These are phyloP conservation scores for Apamea crenata DNA, from an alignment of 2,888 invertebrate species.

Conservation along the genomic window DNA sequence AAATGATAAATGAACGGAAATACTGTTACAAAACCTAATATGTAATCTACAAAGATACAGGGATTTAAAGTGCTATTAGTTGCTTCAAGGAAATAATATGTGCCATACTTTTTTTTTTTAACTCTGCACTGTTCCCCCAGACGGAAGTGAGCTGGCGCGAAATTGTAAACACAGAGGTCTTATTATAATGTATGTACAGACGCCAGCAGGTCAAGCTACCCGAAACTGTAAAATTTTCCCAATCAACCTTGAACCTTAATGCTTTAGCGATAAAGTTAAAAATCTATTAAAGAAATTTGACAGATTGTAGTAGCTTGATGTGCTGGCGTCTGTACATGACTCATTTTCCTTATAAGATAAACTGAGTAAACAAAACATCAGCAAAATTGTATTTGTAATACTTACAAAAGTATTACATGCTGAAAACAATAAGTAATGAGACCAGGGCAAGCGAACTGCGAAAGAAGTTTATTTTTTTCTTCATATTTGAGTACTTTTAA, in stretches of 20 bases:
- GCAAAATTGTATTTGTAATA: constrained; percentile 1
- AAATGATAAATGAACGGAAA: constrained; percentile 24
- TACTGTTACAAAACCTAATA: constrained; percentile 6
- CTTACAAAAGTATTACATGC: constrained; percentile 2
- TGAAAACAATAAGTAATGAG: constrained; percentile 3
- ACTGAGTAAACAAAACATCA: background rate
- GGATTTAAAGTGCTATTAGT: constrained; percentile 14
- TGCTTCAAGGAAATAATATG: constrained; percentile 24
- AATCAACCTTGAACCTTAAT: no score
- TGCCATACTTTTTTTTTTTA: constrained; percentile 23
- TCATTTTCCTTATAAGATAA: constrained; percentile 8
- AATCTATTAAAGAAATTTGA: no score
- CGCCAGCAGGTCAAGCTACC: no score
- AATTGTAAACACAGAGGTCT: background rate
- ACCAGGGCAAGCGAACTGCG: background rate
- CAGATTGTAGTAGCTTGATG: no score
- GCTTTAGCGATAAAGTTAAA: no score
- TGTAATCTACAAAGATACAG: constrained; percentile 35
- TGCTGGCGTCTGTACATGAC: no score
- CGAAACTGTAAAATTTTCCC: no score
- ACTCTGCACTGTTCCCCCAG: constrained; percentile 1
- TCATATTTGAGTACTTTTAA: background rate
- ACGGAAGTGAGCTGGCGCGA: background rate
- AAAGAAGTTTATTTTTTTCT: background rate
- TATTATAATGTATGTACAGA: constrained; percentile 1